Conservation (phyloP, 2,113 vertebrate genomes). For the Corynorhinus townsendii region DNA sequence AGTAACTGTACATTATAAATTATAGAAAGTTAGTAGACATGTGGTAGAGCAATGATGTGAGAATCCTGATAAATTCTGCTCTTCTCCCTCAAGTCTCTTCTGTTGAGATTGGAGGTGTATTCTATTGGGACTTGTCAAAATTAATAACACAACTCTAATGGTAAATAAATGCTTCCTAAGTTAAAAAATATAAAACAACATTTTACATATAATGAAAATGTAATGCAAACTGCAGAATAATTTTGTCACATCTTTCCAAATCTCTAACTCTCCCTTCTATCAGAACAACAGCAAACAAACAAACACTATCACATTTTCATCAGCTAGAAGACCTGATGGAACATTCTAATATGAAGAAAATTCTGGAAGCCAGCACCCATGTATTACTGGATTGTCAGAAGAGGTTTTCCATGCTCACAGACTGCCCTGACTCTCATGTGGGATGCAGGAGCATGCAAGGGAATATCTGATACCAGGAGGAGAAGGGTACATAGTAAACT, state of each 20-base stretch:
- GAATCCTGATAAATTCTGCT: not conserved
- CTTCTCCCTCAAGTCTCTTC: not conserved
- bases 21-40: not conserved
- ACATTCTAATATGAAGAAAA: not conserved
- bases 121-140: not conserved
- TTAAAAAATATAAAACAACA: not conserved
- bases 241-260: not conserved
- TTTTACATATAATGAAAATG: not conserved
- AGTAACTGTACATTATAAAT: not conserved
- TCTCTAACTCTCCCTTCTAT: not conserved
- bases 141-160: not conserved
- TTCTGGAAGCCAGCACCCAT: not conserved
- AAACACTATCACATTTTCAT: not conserved
- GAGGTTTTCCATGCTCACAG: not conserved
- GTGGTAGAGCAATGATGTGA: not conserved
- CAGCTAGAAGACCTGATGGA: not conserved
- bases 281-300: not conserved
- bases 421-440: not conserved
- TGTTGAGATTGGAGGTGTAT: not conserved
- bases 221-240: not conserved
- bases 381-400: not conserved
- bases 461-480: not conserved
- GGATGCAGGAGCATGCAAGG: not conserved
- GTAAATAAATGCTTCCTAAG: not conserved
- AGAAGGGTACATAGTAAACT: not conserved